Evolutionary conservation across 2,888 invertebrate genomes (phyloP).

Genomic region (Xestia ashworthii): DNA sequence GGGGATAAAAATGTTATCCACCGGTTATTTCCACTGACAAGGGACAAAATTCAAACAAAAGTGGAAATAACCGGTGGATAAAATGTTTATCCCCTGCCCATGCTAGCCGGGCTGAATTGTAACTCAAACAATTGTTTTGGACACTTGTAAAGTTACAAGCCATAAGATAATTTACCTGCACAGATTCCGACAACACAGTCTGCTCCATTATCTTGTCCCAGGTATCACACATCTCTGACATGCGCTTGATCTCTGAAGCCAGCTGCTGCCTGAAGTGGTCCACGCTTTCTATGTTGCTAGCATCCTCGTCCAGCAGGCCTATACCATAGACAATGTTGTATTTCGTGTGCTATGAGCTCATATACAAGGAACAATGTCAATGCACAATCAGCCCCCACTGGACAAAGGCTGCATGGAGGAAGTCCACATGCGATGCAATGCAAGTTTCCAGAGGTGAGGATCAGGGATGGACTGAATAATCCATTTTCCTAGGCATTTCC

Average conservation of each 20-base stretch:
- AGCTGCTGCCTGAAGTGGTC: slow-evolving; percentile 84
- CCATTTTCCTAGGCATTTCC: background rate
- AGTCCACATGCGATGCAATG: too few species aligned
- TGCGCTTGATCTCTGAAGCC: slow-evolving; percentile 88
- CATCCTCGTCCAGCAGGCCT: slow-evolving; percentile 83
- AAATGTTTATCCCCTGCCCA: too few species aligned
- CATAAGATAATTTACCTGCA: slow-evolving; percentile 78
- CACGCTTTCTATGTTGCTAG: slow-evolving; percentile 79
- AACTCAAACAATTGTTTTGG: background rate
- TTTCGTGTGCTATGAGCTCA: background rate
- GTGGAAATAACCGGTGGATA: too few species aligned
- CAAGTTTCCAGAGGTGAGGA: background rate
- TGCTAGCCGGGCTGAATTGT: too few species aligned
- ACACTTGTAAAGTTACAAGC: background rate
- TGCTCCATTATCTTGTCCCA: slow-evolving; percentile 89
- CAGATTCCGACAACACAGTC: slow-evolving; percentile 86
- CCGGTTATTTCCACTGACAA: too few species aligned
- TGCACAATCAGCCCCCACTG: background rate
- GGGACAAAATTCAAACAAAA: too few species aligned
- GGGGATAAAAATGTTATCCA: too few species aligned
- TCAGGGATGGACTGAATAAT: too few species aligned
- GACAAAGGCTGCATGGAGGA: background rate
- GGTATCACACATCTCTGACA: slow-evolving; percentile 87
- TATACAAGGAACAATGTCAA: too few species aligned
- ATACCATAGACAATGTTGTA: background rate